A percentile compares a stretch with the other conserved stretches of the same genome.
phyloP scores from a whole-genome alignment of 64 coral and sea anemone species.

The Catalaphyllia jardinei region DNA sequence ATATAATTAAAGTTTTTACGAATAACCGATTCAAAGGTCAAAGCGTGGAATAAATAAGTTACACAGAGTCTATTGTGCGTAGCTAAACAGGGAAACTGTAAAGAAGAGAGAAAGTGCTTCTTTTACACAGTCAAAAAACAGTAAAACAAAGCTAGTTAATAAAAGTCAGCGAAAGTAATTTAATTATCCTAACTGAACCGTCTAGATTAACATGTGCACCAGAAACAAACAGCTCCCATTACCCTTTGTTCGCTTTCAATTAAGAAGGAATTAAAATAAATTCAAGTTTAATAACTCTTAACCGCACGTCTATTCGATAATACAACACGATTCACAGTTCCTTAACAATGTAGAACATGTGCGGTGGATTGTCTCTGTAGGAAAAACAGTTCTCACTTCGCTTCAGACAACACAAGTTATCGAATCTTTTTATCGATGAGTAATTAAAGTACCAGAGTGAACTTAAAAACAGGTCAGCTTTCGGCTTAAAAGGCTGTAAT shows the following conservation, averaged over 20 bases:
- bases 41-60: slow-evolving; percentile 23
- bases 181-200: not conserved
- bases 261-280: slow-evolving; percentile 26
- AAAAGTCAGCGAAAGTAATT: slow-evolving; percentile 38
- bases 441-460: not conserved
- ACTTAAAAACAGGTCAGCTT: not conserved
- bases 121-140: slow-evolving; percentile 10
- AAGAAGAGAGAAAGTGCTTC: not conserved
- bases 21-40: not conserved
- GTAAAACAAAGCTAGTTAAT: slow-evolving; percentile 37
- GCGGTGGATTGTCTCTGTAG: not conserved
- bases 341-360: not conserved
- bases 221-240: slow-evolving; percentile 4
- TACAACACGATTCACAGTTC: not conserved
- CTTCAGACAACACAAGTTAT: slow-evolving; percentile 10
- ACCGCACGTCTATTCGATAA: slow-evolving; percentile 8
- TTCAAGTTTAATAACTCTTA: slow-evolving; percentile 35
- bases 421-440: not conserved
- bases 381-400: too few relatives aligned
- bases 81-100: not conserved
- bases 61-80: not conserved
- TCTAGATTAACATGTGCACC: slow-evolving; percentile 23
- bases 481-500: not conserved
- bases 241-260: slow-evolving; percentile 26
- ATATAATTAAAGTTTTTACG: not conserved